phyloP scores from a whole-genome alignment of 2,797 vertebrate species.

The Naso thynnoides region DNA sequence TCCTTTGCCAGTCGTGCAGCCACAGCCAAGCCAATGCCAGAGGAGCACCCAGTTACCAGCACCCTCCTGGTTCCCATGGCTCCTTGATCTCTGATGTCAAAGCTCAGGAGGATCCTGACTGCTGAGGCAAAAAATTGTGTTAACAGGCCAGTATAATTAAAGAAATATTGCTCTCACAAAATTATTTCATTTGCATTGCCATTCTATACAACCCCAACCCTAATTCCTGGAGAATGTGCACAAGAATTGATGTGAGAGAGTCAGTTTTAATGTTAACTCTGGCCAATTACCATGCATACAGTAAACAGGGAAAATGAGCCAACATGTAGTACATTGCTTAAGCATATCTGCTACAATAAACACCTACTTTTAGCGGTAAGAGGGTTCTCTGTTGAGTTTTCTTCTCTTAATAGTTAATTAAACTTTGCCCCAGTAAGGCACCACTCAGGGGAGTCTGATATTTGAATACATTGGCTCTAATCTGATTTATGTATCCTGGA shows the following conservation, averaged over 20 bases:
- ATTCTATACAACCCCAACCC: not conserved
- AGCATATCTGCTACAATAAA: not conserved
- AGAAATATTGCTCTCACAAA: not conserved
- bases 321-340: too few relatives aligned
- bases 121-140: conserved; percentile 7
- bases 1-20: conserved; percentile 81
- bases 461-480: conserved; percentile 30
- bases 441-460: not conserved
- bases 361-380: not conserved
- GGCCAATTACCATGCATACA: too few relatives aligned
- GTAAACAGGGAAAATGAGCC: too few relatives aligned
- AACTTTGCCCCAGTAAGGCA: not conserved
- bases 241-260: not conserved
- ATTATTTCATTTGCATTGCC: not conserved
- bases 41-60: conserved; percentile 83
- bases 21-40: conserved; percentile 81
- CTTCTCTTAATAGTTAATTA: not conserved
- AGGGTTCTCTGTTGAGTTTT: not conserved
- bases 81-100: conserved; percentile 32
- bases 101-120: conserved; percentile 6
- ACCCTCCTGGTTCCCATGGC: conserved; percentile 79
- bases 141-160: not conserved
- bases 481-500: conserved; percentile 32
- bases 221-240: not conserved
- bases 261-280: not conserved